Evolutionary conservation across 2,888 invertebrate genomes (phyloP), one percentile per base, ranked within the genome.

Genomic region (Hartigia nigra): DNA sequence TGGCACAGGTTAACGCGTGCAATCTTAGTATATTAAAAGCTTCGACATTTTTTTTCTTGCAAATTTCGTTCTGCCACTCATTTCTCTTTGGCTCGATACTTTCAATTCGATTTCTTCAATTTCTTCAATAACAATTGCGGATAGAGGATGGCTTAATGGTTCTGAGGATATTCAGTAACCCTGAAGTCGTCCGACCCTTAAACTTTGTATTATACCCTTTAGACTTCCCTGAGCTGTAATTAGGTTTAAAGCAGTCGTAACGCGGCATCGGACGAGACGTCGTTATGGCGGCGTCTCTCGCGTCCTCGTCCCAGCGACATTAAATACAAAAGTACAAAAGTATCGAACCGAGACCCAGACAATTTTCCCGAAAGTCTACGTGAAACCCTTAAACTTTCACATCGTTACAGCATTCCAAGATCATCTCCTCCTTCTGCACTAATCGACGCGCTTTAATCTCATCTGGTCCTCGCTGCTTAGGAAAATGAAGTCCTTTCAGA

Each of bases 401-500:
- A 55, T 55, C 23, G 23, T 55, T 9, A 23, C 23, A 23, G 5
- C 9, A 1, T 55, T 2, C 5, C 55, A 55, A 55, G 55, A 23
- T 23, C 55, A 2, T 23, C 2, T 9, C 2, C 2, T 35, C 35
- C 0, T 23, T 55, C 23, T 9, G 55, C 23, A 55, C 31, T 35
- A n/a, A 74, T 79, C 79, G 81, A 79, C 80, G 78, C 78, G 81
- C 82, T 80, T 81, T 82, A 82, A 83, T 80, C 75, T 77, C 76
- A 80, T 80, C 70, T 23, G 55, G 14, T 39, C 23, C 12, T 39
- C 74, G 77, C 36, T 77, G 78, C 78, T 78, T 76, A 77, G 39
- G 70, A 69, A 81, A 85, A 87, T 83, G 80, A 86, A 87, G 81
- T 84, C 82, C 83, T 84, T 84, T 78, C 82, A 78, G 75, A 75